Conservation (phyloP, 2,797 vertebrate genomes). For the Malurus splendens region DNA sequence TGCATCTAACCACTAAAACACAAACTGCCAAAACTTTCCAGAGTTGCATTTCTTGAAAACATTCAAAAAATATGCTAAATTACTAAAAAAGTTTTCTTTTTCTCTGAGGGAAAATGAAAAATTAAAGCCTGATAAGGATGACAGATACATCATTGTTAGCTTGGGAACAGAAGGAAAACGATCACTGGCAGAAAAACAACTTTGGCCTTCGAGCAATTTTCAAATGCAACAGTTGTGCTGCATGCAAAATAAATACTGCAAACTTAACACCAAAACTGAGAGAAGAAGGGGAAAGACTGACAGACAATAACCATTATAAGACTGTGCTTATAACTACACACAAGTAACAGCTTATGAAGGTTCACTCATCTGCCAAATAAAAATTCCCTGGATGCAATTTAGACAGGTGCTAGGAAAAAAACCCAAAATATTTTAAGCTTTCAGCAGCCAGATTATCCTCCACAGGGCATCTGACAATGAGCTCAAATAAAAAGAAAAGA, state of each 20-base stretch:
- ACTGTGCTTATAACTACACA: background rate
- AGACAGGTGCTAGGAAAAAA: background rate
- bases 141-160: background rate
- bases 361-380: background rate
- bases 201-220: background rate
- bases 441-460: background rate
- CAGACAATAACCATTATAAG: background rate
- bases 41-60: background rate
- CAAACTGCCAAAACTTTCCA: background rate
- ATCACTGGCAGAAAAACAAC: background rate
- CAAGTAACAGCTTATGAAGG: background rate
- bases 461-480: background rate
- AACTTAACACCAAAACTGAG: background rate
- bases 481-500: background rate
- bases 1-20: background rate
- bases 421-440: background rate
- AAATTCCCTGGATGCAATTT: background rate
- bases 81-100: background rate
- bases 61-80: background rate
- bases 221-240: background rate
- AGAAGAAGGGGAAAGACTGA: background rate
- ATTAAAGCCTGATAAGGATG: background rate
- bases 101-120: background rate
- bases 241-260: background rate
- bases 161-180: background rate